Percentiles rank a stretch among this genome's conserved stretches.
These are phyloP conservation scores for Crotalus viridis DNA, from an alignment of 2,113 vertebrate species.

Conservation along the genomic window DNA sequence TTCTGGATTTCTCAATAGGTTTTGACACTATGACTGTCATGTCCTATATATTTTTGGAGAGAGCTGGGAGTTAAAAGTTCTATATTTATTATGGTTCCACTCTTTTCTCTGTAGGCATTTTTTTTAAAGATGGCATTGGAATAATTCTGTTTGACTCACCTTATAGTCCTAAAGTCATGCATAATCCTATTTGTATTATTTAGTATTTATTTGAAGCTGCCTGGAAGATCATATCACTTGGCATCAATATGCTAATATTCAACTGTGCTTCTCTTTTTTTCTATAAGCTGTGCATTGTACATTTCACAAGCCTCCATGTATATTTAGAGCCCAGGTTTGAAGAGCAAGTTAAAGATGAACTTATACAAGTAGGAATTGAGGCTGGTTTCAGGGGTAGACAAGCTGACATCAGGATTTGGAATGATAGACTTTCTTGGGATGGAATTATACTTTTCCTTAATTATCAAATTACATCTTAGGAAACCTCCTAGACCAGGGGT, in stretches of 20 bases:
- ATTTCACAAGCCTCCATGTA: not conserved
- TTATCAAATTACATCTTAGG: not conserved
- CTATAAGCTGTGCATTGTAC: not conserved
- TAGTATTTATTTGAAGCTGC: not conserved
- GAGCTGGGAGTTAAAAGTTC: not conserved
- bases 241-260: not conserved
- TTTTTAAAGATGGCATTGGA: not conserved
- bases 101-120: not conserved
- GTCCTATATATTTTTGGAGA: not conserved
- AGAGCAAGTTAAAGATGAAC: not conserved
- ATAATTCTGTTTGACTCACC: not conserved
- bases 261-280: not conserved
- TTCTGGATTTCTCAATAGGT: not conserved
- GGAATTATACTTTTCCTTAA: not conserved
- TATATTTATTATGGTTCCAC: not conserved
- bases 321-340: not conserved
- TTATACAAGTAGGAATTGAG: not conserved
- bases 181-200: not conserved
- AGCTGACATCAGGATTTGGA: not conserved
- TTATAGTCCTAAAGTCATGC: not conserved
- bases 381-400: not conserved
- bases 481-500: not conserved
- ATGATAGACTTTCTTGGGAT: not conserved
- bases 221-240: not conserved
- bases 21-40: not conserved